Percentiles rank a stretch among this genome's conserved stretches.
These are phyloP conservation scores for Anas flavirostris DNA, from an alignment of 2,797 vertebrate genomes.

Conservation along the genomic window DNA sequence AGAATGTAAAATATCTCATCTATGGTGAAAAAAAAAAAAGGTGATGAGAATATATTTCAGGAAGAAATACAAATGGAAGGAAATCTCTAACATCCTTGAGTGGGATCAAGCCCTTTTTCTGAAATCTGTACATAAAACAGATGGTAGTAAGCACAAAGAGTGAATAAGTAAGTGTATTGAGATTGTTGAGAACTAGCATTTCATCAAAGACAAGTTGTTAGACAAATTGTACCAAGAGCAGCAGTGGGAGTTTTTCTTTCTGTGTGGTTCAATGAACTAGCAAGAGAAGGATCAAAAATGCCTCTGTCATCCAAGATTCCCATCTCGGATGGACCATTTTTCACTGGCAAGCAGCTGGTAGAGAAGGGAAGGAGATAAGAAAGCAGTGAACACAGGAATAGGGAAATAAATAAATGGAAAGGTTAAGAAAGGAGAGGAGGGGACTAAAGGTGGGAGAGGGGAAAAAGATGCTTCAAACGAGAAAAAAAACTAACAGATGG, in stretches of 20 bases:
- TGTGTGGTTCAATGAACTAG: background rate
- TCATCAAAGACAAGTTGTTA: background rate
- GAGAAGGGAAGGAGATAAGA: background rate
- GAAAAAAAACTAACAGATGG: background rate
- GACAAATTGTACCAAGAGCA: background rate
- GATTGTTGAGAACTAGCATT: background rate
- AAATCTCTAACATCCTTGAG: background rate
- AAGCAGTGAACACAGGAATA: background rate
- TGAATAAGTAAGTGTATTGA: background rate
- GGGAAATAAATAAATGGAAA: background rate
- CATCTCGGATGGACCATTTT: background rate
- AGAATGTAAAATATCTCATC: background rate
- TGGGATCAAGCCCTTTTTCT: background rate
- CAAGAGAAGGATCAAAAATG: background rate
- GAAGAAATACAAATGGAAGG: background rate
- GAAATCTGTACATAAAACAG: background rate
- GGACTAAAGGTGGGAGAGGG: background rate
- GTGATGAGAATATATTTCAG: background rate
- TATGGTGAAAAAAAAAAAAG: background rate
- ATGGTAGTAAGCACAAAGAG: background rate
- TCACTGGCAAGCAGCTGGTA: background rate
- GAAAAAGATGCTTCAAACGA: background rate
- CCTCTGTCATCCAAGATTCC: background rate
- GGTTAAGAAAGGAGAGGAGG: background rate
- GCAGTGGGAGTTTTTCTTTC: background rate